Evolutionary conservation across 1,140 invertebrate genomes (phyloP), one percentile per base, ranked within the genome.

Genomic region (Magallana angulata): DNA sequence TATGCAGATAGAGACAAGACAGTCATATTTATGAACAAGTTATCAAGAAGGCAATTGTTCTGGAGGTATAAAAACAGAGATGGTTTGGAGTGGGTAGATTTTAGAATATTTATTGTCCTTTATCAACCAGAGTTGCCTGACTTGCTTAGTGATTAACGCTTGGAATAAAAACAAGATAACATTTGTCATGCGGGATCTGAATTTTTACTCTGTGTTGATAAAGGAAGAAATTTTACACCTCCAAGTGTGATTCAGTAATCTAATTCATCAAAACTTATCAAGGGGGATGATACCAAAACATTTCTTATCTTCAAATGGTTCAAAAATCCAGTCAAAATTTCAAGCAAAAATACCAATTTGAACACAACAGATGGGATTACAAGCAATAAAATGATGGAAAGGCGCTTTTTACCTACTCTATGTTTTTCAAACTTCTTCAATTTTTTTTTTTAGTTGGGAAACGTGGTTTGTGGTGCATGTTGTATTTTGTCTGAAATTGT

Each of bases 181-280:
- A 30, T 76, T 76, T 76, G 24, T 76, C 68, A 76, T 76, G 68
- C 68, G 36, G 68, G 24, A 24, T 7, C 12, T 76, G 68, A 76
- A 71, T 30, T 76, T 76, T 76, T 76, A 30, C 68, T 76, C 36
- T 36, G 24, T 76, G 24, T 76, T 36, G 68, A 76, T 76, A 76
- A 76, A 24, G 14, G 8, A 48, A 12, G 68, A 76, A 76, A 76
- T 76, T 76, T 76, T 76, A 76, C 68, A 76, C 68, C 68, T 76
- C 68, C 24, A 36, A 76, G 68, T 76, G 68, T 76, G 68, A 76
- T 76, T 36, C 68, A 76, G 68, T 76, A 76, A 76, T 76, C 68
- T 76, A 76, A 76, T 76, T 76, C 68, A 76, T 76, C 68, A 76
- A 48, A 76, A 76, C 36, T 76, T 76, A 76, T 76, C 68, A 8